Conservation (phyloP, 2,888 invertebrate species). For the Athalia cordata region DNA sequence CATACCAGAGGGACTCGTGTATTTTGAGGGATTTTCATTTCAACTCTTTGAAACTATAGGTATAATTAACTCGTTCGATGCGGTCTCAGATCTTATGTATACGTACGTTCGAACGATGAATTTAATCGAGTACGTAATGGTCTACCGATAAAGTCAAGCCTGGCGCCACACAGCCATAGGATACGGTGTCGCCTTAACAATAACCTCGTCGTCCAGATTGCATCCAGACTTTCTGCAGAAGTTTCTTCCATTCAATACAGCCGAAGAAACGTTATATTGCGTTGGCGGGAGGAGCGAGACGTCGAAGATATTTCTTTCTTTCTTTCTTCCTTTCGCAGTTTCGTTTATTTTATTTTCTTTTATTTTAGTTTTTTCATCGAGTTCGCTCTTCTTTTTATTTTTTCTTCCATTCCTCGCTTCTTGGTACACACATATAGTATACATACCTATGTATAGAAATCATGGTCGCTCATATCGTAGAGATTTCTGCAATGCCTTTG, state of each 20-base stretch:
- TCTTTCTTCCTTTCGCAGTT: conserved; percentile 6
- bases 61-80: too few species aligned
- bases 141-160: conserved; percentile 29
- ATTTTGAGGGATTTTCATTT: too few species aligned
- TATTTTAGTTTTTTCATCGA: conserved; percentile 41
- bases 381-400: conserved; percentile 22
- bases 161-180: conserved; percentile 29
- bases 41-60: too few species aligned
- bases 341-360: conserved; percentile 14
- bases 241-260: too few species aligned
- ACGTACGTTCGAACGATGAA: background rate
- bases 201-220: conserved; percentile 27
- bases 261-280: background rate
- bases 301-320: conserved; percentile 36
- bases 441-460: background rate
- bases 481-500: background rate
- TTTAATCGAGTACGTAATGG: conserved; percentile 6
- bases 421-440: background rate
- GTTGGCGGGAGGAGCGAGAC: background rate
- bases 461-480: background rate
- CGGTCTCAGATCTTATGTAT: background rate
- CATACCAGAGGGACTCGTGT: too few species aligned
- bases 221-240: background rate
- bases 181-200: conserved; percentile 36
- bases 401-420: conserved; percentile 43